Conservation (phyloP, 2,888 invertebrate genomes). For the Hydriomena furcata region DNA sequence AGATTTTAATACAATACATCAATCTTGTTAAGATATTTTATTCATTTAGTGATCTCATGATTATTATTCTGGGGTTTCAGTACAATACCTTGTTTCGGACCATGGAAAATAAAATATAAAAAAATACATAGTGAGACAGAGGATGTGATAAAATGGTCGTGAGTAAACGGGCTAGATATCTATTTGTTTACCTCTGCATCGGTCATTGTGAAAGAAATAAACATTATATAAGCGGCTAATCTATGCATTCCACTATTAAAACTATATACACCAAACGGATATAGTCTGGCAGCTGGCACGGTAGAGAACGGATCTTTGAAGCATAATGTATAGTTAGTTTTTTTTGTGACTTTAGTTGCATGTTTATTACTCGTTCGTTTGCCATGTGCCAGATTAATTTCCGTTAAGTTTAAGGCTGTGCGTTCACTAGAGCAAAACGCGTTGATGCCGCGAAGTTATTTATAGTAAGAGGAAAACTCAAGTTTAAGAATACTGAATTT, state of each 20-base stretch:
- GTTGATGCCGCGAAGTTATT: not conserved
- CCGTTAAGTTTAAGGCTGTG: constrained; percentile 2
- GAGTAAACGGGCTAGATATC: constrained; percentile 49
- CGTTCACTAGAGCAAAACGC: constrained; percentile 13
- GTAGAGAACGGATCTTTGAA: no score
- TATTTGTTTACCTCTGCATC: constrained; percentile 76
- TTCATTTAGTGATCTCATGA: no score
- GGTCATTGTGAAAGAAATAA: constrained; percentile 70
- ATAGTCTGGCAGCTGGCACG: not conserved
- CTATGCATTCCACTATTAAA: constrained; percentile 32
- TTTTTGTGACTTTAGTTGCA: no score
- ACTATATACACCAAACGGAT: not conserved
- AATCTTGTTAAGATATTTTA: no score
- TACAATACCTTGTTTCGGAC: constrained; percentile 21
- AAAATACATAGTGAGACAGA: constrained; percentile 47
- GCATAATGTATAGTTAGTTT: no score
- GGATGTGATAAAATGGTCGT: constrained; percentile 57
- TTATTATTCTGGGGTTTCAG: no score
- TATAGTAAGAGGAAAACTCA: not conserved
- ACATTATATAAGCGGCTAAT: constrained; percentile 54
- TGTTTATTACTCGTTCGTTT: no score
- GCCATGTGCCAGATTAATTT: not conserved
- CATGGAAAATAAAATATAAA: constrained; percentile 35
- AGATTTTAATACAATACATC: no score
- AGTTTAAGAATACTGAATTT: not conserved